A percentile compares a stretch with the other conserved stretches of the same genome.
These are phyloP conservation scores for Theonella swinhoei DNA, from an alignment of 37 sponge, comb jelly and placozoan species.

Conservation along the genomic window DNA sequence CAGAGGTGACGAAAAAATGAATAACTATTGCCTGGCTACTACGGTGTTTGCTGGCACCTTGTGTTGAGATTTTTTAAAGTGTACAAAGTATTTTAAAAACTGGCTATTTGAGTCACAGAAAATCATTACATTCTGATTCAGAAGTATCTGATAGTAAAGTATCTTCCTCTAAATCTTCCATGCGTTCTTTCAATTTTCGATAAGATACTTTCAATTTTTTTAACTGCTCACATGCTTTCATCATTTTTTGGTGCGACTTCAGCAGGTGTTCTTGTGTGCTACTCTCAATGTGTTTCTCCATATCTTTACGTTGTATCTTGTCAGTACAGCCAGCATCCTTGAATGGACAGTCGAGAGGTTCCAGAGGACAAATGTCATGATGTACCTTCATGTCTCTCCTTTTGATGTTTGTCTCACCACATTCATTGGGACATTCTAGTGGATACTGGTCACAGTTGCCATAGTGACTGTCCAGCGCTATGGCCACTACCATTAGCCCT, in stretches of 20 bases:
- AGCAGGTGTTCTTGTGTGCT: neutral
- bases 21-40: no score
- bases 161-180: no score
- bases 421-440: conserved; percentile 18
- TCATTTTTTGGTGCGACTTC: neutral
- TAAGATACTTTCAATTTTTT: no score
- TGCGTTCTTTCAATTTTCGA: no score
- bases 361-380: neutral
- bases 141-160: no score
- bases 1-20: no score
- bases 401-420: neutral
- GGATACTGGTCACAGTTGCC: neutral
- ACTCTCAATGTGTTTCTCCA: neutral
- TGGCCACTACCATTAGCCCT: no score
- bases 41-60: no score
- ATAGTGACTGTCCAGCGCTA: neutral
- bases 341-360: neutral
- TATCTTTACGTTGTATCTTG: neutral
- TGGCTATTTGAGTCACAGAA: no score
- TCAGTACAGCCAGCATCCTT: neutral
- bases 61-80: no score
- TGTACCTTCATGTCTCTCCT: neutral
- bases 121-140: no score
- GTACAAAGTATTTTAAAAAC: no score
- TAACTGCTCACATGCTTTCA: neutral